Conservation (phyloP, 2,113 vertebrate genomes). For the Campylorhamphus procurvoides region DNA sequence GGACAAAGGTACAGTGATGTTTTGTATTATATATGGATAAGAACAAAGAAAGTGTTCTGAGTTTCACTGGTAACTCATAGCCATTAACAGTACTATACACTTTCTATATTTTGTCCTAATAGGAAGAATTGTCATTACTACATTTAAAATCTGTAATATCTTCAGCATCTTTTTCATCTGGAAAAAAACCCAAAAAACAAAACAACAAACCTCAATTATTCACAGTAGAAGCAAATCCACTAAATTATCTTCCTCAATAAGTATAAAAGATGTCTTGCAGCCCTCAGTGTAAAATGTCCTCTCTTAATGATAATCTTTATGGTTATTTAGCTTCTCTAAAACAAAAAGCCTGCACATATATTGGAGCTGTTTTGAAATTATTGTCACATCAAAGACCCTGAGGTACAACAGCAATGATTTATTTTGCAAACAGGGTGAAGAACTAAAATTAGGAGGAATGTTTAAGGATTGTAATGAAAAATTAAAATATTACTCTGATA, state of each 20-base stretch:
- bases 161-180: neutral
- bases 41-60: neutral
- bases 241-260: neutral
- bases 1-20: neutral
- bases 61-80: neutral
- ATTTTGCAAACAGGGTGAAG: neutral
- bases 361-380: neutral
- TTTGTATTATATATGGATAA: neutral
- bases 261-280: neutral
- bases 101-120: neutral
- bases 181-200: neutral
- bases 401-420: neutral
- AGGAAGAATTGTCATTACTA: neutral
- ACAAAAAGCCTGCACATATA: neutral
- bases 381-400: neutral
- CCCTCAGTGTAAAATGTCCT: neutral
- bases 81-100: neutral
- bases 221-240: neutral
- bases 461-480: neutral
- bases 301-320: neutral
- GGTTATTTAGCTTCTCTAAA: neutral
- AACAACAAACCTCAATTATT: neutral
- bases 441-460: neutral
- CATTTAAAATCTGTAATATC: neutral
- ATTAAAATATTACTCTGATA: neutral